These are phyloP conservation scores for Coenonympha glycerion DNA, from an alignment of 2,888 invertebrate species.

Conservation along the genomic window DNA sequence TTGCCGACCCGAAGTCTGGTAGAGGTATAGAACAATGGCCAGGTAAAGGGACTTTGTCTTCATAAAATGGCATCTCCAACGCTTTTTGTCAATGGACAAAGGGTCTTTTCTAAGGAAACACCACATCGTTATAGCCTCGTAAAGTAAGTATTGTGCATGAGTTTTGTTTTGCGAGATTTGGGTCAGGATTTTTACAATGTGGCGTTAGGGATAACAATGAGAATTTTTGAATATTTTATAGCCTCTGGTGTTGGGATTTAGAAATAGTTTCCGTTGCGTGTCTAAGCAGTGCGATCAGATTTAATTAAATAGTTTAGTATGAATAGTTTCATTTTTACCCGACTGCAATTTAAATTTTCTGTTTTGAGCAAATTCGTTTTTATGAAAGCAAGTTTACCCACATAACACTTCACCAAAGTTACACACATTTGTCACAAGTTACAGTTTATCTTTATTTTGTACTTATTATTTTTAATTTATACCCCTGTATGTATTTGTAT, in stretches of 20 bases:
- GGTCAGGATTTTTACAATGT: conserved; percentile 72
- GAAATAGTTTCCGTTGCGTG: conserved; percentile 2
- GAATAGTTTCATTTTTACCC: too few relatives aligned
- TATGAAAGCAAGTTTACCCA: too few relatives aligned
- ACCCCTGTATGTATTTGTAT: too few relatives aligned
- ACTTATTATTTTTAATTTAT: too few relatives aligned
- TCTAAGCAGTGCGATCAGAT: neutral
- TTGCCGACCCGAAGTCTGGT: conserved; percentile 67
- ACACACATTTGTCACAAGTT: too few relatives aligned
- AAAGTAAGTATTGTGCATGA: conserved; percentile 70
- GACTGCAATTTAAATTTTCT: too few relatives aligned
- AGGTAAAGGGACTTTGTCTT: conserved; percentile 68
- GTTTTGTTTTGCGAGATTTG: conserved; percentile 72
- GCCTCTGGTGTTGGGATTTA: conserved; percentile 23
- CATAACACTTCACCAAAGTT: too few relatives aligned
- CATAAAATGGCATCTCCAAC: conserved; percentile 66
- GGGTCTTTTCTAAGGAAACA: conserved; percentile 72
- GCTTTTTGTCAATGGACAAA: conserved; percentile 74
- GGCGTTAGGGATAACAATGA: conserved; percentile 63
- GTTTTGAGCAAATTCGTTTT: too few relatives aligned
- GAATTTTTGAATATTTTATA: conserved; percentile 49
- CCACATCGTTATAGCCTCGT: conserved; percentile 74
- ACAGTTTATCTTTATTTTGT: too few relatives aligned
- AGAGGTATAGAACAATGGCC: conserved; percentile 66
- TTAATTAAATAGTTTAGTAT: neutral